A percentile compares a stretch with the other conserved stretches of the same genome.
Conservation (phyloP, 2,888 invertebrate species). For the Netelia virgata region DNA sequence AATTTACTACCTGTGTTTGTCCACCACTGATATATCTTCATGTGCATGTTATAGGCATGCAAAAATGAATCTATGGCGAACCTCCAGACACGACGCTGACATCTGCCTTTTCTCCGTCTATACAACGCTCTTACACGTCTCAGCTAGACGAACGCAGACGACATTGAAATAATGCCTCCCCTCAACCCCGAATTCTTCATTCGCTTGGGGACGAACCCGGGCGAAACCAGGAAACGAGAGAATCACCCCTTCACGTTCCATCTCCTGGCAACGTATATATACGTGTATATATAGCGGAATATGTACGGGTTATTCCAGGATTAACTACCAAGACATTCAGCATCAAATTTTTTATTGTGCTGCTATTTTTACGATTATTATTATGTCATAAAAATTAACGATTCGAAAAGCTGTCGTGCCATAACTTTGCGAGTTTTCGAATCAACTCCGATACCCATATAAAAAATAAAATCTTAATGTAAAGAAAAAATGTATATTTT, state of each 20-base stretch:
- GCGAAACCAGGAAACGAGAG: constrained; percentile 56
- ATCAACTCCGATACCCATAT: too few relatives aligned
- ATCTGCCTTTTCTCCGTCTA: constrained; percentile 73
- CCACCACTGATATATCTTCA: constrained; percentile 24
- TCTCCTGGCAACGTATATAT: constrained; percentile 62
- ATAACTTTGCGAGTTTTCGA: too few relatives aligned
- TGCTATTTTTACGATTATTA: too few relatives aligned
- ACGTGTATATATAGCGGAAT: constrained; percentile 58
- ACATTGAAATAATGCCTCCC: constrained; percentile 74
- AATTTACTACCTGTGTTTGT: constrained; percentile 13
- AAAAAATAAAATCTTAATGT: too few relatives aligned
- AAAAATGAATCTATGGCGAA: constrained; percentile 52
- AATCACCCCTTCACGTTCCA: constrained; percentile 63
- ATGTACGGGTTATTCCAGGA: background rate
- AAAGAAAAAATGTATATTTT: too few relatives aligned
- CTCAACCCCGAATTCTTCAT: constrained; percentile 53
- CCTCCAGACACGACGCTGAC: constrained; percentile 75
- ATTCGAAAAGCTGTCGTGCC: too few relatives aligned
- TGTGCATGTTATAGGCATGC: constrained; percentile 24
- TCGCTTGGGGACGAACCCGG: constrained; percentile 45
- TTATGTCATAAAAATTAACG: too few relatives aligned
- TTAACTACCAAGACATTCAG: constrained; percentile 6
- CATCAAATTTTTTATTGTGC: background rate
- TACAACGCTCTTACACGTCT: constrained; percentile 72
- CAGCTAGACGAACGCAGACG: constrained; percentile 70